These are phyloP conservation scores for Baryphthengus martii DNA, from an alignment of 2,113 vertebrate genomes.

Conservation along the genomic window DNA sequence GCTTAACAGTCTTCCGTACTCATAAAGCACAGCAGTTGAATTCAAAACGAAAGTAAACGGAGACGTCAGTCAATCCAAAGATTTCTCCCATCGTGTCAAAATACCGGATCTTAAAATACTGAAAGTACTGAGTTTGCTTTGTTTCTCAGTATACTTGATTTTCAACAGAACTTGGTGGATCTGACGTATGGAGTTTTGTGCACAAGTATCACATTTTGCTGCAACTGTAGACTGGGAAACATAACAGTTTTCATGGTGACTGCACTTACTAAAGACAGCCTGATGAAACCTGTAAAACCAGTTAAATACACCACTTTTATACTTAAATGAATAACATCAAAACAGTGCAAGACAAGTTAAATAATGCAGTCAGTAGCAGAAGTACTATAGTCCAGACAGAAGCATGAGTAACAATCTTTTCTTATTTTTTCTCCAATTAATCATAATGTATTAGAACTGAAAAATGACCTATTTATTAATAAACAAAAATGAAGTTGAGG, in stretches of 20 bases:
- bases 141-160: background rate
- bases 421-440: background rate
- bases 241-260: background rate
- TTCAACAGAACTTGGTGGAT: background rate
- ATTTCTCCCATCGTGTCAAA: background rate
- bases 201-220: background rate
- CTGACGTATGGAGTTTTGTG: background rate
- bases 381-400: background rate
- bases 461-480: background rate
- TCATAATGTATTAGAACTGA: background rate
- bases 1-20: background rate
- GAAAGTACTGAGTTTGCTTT: background rate
- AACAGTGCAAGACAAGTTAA: background rate
- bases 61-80: background rate
- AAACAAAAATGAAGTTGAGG: background rate
- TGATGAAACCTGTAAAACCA: background rate
- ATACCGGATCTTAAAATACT: background rate
- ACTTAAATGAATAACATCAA: background rate
- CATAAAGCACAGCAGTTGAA: background rate
- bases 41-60: background rate
- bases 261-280: background rate
- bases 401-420: background rate
- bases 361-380: background rate
- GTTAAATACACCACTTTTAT: background rate
- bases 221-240: background rate